Evolutionary conservation across 2,888 invertebrate genomes (phyloP), one percentile per base, ranked within the genome.

Genomic region (Dasypolia templi): DNA sequence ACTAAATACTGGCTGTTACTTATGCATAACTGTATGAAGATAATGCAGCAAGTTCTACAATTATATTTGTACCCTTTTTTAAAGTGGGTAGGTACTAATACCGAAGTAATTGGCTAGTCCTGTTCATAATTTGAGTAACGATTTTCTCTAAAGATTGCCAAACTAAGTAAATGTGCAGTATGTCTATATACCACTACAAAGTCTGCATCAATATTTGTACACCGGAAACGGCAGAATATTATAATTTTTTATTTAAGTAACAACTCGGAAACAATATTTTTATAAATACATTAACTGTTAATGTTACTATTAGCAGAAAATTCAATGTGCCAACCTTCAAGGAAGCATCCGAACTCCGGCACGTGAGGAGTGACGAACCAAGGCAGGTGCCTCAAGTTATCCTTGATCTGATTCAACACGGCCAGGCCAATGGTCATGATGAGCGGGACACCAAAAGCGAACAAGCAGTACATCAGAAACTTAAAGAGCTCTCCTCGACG

Each of bases 401-500:
- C 0, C 19, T 42, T 81, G 0, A 75, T 19, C 0, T 51, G 3
- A 79, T 95, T 91, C 6, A 95, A 73, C 0, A 87, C 55, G 0
- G 62, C 79, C 0, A 94, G 67, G 9, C 75, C 85, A 4, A 90
- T 67, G 0, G 94, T 91, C 93, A 95, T 91, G 0, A 79, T 65
- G 0, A 93, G 67, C 0, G 95, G 95, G 0, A 95, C 59, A 0
- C 96, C 96, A 85, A 90, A 95, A 0, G 91, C 94, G 73, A 93
- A 96, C 2, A 92, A 26, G 67, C 92, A 90, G 83, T 96, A 96
- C 92, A 95, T 93, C 2, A 80, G 19, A 79, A 94, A 95, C 78
- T 95, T 95, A 77, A 93, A 94, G 0, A 69, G 61, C 71, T 95
- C 94, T 0, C 95, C 95, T 2, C 93, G 91, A 0, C 95, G 91